Evolutionary conservation across 2,888 invertebrate species (phyloP).

Genomic region (Clostera curtula): DNA sequence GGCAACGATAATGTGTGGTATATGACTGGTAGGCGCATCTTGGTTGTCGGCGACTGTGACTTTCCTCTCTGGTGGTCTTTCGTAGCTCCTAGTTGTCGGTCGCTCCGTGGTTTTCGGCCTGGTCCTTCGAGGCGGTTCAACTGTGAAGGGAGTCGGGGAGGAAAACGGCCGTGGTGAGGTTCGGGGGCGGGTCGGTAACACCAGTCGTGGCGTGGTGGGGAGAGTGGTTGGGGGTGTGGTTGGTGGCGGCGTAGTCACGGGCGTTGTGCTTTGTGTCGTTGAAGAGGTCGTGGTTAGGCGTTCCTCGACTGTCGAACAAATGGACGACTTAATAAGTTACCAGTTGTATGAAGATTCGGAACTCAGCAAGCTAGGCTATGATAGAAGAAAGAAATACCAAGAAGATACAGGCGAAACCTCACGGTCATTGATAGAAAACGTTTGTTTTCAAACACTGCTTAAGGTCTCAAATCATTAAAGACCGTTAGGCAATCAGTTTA

Average conservation of each 20-base stretch:
- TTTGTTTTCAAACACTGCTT: no score
- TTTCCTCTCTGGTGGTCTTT: constrained; percentile 50
- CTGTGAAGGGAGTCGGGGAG: constrained; percentile 33
- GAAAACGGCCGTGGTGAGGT: constrained; percentile 33
- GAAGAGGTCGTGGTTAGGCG: constrained; percentile 37
- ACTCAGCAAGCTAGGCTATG: neutral
- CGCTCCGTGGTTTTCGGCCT: constrained; percentile 46
- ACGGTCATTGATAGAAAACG: no score
- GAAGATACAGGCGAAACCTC: no score
- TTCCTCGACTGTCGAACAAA: constrained; percentile 60
- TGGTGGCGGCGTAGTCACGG: constrained; percentile 19
- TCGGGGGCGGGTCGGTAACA: constrained; percentile 32
- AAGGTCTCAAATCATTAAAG: no score
- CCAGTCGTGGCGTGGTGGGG: constrained; percentile 29
- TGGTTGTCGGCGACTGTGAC: constrained; percentile 47
- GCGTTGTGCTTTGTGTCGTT: constrained; percentile 24
- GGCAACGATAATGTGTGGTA: constrained; percentile 76
- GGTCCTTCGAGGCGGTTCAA: constrained; percentile 29
- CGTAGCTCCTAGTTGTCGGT: constrained; percentile 56
- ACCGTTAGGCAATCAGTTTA: no score
- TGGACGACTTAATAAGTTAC: neutral
- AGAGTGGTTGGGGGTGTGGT: constrained; percentile 8
- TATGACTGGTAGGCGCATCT: constrained; percentile 57
- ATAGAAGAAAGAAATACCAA: no score
- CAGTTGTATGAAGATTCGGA: neutral